Conservation (phyloP, 2,113 vertebrate genomes). For the Hydrochoerus hydrochaeris region DNA sequence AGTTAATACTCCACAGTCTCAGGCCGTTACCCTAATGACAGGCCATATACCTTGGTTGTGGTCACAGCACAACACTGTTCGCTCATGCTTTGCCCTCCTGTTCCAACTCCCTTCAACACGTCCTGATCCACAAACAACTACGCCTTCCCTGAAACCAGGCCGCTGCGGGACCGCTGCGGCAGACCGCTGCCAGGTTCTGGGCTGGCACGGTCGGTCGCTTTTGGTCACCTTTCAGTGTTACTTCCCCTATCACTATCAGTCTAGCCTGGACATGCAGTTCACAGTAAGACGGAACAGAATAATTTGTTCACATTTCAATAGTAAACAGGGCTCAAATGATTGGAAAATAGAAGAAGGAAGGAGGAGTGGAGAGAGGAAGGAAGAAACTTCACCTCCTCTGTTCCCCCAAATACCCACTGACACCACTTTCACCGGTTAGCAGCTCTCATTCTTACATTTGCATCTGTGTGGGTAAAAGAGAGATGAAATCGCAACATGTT, state of each 20-base stretch:
- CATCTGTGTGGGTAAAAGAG: neutral
- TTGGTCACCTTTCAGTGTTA: neutral
- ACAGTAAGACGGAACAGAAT: neutral
- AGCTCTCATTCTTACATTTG: neutral
- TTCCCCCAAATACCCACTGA: neutral
- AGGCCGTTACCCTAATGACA: neutral
- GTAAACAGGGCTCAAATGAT: neutral
- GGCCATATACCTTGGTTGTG: neutral
- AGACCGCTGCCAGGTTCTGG: neutral
- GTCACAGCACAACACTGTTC: neutral
- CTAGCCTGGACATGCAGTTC: neutral
- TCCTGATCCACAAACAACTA: neutral
- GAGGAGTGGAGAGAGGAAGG: neutral
- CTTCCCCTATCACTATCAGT: neutral
- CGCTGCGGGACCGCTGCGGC: neutral
- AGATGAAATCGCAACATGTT: neutral
- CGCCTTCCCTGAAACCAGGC: neutral
- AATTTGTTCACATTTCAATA: conserved; percentile 11
- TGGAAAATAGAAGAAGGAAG: neutral
- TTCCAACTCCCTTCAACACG: neutral
- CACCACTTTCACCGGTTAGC: neutral
- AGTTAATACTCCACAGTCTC: neutral
- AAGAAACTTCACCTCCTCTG: neutral
- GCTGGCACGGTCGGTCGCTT: neutral
- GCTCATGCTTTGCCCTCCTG: neutral